Evolutionary conservation across 2,888 invertebrate genomes (phyloP), one percentile per base, ranked within the genome.

Genomic region (Spodoptera picta): DNA sequence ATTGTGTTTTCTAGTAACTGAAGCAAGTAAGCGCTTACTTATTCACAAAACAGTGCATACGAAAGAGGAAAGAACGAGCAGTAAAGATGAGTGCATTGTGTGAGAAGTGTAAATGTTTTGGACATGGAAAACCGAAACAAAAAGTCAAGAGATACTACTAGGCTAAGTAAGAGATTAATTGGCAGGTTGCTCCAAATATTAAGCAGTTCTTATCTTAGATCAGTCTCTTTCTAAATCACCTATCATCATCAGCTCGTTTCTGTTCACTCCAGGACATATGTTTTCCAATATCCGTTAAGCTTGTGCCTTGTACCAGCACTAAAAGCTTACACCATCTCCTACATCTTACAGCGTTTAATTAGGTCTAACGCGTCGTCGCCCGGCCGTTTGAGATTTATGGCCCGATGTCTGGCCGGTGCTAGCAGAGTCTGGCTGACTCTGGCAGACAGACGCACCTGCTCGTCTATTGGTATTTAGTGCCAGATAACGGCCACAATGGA

Each of bases 341-440:
- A 67, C 65, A 78, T 73, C 75, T 87, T 88, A 87, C 90, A 87
- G 88, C 70, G 79, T 85, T 81, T 90, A 91, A 90, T 91, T 90
- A 89, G 90, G 86, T 88, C 84, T 86, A 87, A 86, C 85, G 82
- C 82, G 84, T 83, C 84, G 88, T 86, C 87, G 80, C 75, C 50
- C 75, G 70, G 69, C 71, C 36, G 36, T 60, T 66, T 76, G 77
- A 81, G 85, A 91, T 90, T 90, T 90, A 90, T 87, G 75, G 81
- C 48, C 60, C 60, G 62, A 51, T 61, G 41, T 23, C 64, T 63
- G 49, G 24, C n/a, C 52, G 48, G 44, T 41, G 9, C 36, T 70
- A 53, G 54, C 49, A 43, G 54, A 49, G 67, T 62, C 72, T 66
- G 71, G 63, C 12, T 41, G 53, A 43, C 14, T 14, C 65, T 50